These are phyloP conservation scores for Drosophila neocordata DNA, from an alignment of 1,140 invertebrate genomes.

Conservation along the genomic window DNA sequence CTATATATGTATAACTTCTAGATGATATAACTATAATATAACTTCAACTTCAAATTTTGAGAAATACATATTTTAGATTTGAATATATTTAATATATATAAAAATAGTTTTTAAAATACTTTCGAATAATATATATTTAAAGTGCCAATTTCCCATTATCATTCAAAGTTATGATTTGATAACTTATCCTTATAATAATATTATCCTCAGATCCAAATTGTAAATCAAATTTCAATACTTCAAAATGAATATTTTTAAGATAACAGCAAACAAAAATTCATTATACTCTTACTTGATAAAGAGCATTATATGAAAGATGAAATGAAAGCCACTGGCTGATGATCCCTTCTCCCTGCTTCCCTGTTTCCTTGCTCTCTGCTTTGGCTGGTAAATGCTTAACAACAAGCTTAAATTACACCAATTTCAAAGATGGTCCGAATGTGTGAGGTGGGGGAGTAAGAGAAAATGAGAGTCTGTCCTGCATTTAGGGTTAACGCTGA, in stretches of 20 bases:
- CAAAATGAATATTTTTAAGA: background rate
- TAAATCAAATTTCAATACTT: background rate
- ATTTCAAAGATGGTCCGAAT: conserved; percentile 28
- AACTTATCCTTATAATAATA: background rate
- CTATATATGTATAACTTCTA: no score
- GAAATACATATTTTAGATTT: no score
- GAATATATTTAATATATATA: no score
- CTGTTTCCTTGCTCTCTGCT: background rate
- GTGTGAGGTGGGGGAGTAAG: background rate
- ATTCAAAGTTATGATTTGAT: no score
- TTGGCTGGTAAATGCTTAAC: conserved; percentile 49
- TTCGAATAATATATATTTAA: no score
- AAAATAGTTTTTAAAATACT: no score
- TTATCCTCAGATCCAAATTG: background rate
- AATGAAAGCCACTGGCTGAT: conserved; percentile 37
- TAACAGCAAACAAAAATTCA: background rate
- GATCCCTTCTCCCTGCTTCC: conserved; percentile 18
- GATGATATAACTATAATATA: no score
- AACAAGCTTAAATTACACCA: conserved; percentile 61
- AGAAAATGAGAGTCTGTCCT: conserved; percentile 14
- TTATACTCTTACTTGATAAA: background rate
- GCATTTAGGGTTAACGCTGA: conserved; percentile 57
- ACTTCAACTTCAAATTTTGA: no score
- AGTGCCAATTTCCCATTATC: no score
- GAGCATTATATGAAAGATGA: conserved; percentile 33